These are phyloP conservation scores for Acanthiza pusilla DNA, from an alignment of 2,797 vertebrate species.

Conservation along the genomic window DNA sequence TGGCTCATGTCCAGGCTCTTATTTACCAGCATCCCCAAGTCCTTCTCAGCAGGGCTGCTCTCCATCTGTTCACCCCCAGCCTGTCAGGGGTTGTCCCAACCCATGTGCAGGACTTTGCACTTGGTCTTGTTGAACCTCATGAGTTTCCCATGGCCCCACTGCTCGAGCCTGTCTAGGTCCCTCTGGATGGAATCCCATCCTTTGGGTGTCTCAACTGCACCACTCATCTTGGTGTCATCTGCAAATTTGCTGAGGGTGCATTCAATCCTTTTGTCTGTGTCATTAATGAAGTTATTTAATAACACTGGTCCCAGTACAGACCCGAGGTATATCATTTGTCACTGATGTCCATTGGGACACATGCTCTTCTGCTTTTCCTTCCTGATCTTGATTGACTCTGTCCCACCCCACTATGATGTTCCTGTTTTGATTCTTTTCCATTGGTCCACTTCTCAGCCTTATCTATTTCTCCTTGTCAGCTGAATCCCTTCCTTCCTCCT, in stretches of 20 bases:
- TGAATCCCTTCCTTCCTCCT: not conserved
- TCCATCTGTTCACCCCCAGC: not conserved
- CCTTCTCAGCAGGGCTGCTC: not conserved
- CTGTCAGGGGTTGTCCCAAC: not conserved
- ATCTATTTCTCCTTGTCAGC: not conserved
- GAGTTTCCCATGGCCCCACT: not conserved
- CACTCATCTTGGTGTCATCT: not conserved
- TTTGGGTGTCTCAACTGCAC: not conserved
- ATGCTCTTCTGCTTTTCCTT: not conserved
- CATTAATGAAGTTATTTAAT: not conserved
- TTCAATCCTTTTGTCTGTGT: not conserved
- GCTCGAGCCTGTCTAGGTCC: fast-evolving
- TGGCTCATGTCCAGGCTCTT: not conserved
- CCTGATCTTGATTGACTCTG: not conserved
- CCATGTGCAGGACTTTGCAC: not conserved
- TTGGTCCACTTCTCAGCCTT: not conserved
- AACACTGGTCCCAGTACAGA: not conserved
- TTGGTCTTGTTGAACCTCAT: not conserved
- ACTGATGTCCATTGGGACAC: not conserved
- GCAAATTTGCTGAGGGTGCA: not conserved
- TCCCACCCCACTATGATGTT: not conserved
- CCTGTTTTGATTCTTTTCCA: not conserved
- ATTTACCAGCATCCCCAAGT: not conserved
- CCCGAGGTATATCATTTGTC: not conserved
- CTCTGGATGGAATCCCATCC: not conserved